A percentile compares a stretch with the other conserved stretches of the same genome.
These are phyloP conservation scores for Thamnaconus septentrionalis DNA, from an alignment of 2,113 vertebrate genomes.

Conservation along the genomic window DNA sequence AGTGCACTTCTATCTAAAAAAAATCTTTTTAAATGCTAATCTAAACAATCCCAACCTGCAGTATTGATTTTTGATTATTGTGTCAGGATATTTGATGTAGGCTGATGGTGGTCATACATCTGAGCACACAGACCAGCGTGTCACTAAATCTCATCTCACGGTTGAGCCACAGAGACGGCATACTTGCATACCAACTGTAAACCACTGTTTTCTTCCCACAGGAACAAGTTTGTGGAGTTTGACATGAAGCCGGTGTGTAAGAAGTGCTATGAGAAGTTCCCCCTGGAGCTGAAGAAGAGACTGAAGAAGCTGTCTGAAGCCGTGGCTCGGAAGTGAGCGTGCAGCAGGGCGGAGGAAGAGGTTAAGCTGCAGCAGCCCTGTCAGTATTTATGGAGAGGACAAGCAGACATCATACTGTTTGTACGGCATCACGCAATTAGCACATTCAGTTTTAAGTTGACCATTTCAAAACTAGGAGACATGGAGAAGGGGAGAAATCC, in stretches of 20 bases:
- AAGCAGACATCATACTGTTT: slow-evolving; percentile 8
- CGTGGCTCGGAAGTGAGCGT: slow-evolving; percentile 85
- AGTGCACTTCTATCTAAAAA: too few relatives aligned
- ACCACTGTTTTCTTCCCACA: slow-evolving; percentile 47
- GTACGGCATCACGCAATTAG: not conserved
- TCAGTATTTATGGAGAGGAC: not conserved
- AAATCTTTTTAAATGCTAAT: too few relatives aligned
- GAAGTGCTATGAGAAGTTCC: slow-evolving; percentile 99
- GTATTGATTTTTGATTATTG: too few relatives aligned
- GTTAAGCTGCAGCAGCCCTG: not conserved
- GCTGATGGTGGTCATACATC: too few relatives aligned
- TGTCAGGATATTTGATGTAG: too few relatives aligned
- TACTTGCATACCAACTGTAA: too few relatives aligned
- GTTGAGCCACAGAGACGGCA: too few relatives aligned
- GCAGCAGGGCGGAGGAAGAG: not conserved
- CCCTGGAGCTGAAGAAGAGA: slow-evolving; percentile 97
- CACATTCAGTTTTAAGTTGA: too few relatives aligned
- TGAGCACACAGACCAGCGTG: too few relatives aligned
- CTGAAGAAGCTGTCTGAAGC: slow-evolving; percentile 99
- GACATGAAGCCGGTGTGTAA: slow-evolving; percentile 99
- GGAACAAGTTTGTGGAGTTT: slow-evolving; percentile 99
- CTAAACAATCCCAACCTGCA: too few relatives aligned
- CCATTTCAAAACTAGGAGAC: not conserved
- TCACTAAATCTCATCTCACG: too few relatives aligned
- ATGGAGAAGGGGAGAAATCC: slow-evolving; percentile 1